Base-by-base conservation (phyloP, 2,797 vertebrate genomes). In the Tangara arthus region DNA sequence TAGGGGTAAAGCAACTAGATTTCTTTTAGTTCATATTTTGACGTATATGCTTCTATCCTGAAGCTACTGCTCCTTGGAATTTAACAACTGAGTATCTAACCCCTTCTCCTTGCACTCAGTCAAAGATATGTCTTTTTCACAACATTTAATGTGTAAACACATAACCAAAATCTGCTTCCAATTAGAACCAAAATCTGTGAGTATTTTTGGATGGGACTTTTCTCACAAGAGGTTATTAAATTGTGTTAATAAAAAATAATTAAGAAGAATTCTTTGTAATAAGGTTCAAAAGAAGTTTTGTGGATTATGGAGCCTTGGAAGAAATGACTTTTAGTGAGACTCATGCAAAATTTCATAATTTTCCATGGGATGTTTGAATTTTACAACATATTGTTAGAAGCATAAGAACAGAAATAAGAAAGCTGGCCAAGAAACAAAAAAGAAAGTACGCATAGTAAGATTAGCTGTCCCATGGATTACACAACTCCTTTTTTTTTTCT, bases 361-460 rank as follows among this genome's bases (percentile, higher is more conserved):
- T 95, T 95, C 78, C 13, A 0, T 85, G 47, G 42, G 68, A 59
- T 91, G 47, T 65, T 39, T 71, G 49, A 68, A 42, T 78, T 95
- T 91, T 83, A 71, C 69, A 90, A 65, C 79, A 90, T 75, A 60
- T 85, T 85, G 64, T 93, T 82, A 77, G 71, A 85, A 77, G 46
- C 16, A 27, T 55, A 85, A 94, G 83, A 93, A 42, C 47, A 93
- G 71, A 91, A 94, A 85, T 61, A 68, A 68, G 63, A 82, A 95
- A 90, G 28, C 78, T 95, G 92, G 82, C 89, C 89, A 53, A 81
- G 65, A 71, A 93, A 85, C 87, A 89, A 85, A 70, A 70, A 85
- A 80, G 9, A 63, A 79, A 72, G 41, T 59, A 68, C 1, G 0
- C 22, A 41, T 27, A 85, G 57, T 76, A 79, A 87, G 61, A 77